Conservation (phyloP, 2,888 invertebrate species). For the Bimastos eiseni region DNA sequence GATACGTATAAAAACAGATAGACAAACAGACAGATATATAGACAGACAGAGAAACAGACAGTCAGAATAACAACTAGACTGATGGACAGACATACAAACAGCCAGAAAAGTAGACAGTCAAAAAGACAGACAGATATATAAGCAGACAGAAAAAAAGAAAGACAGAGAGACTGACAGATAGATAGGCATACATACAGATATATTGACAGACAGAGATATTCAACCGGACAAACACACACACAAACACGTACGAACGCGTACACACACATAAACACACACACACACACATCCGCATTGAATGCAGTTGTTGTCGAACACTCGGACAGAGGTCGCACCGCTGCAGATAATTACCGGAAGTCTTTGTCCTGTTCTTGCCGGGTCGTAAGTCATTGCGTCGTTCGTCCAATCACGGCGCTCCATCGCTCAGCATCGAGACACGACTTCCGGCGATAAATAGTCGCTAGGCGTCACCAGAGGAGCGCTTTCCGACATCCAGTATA, state of each 20-base stretch:
- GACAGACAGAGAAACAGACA: no score
- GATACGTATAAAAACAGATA: no score
- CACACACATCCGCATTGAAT: neutral
- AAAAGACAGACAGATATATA: neutral
- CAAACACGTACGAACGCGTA: neutral
- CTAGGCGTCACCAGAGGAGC: neutral
- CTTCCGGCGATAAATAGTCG: neutral
- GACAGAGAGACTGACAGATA: no score
- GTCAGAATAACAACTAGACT: no score
- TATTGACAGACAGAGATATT: neutral
- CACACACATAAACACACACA: neutral
- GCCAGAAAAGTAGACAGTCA: neutral
- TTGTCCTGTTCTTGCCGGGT: neutral
- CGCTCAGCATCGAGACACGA: neutral
- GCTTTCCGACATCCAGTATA: neutral
- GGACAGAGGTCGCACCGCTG: neutral
- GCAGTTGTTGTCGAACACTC: neutral
- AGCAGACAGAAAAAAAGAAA: neutral
- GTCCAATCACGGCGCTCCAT: neutral
- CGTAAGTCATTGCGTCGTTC: neutral
- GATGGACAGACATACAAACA: no score
- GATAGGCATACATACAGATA: neutral
- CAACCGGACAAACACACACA: neutral
- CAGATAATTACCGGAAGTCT: slow-evolving; percentile 7
- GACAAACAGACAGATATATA: no score